Percentiles rank a stretch among this genome's conserved stretches.
phyloP scores from a whole-genome alignment of 2,113 vertebrate genomes.

The Nothocercus julius region DNA sequence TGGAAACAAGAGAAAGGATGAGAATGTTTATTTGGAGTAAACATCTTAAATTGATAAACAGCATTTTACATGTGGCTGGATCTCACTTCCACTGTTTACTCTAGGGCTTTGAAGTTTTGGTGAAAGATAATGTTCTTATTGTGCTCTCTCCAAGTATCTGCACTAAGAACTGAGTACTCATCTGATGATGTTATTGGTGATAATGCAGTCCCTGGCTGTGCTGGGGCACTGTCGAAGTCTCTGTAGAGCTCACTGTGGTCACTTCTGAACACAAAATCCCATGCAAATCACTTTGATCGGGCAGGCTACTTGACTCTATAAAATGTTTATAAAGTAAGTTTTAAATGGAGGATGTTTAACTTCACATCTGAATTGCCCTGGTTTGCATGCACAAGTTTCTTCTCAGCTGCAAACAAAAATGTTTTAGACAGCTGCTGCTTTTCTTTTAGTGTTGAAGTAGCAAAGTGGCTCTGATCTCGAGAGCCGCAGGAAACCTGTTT shows the following conservation, averaged over 20 bases:
- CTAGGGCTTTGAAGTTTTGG: neutral
- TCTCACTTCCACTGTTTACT: neutral
- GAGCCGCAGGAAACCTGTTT: neutral
- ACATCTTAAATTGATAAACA: neutral
- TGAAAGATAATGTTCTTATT: neutral
- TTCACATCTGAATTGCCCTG: neutral
- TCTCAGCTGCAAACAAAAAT: neutral
- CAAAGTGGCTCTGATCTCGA: neutral
- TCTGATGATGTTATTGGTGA: neutral
- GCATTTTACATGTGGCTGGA: neutral
- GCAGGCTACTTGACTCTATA: neutral
- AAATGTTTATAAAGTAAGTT: constrained; percentile 11
- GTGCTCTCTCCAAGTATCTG: neutral
- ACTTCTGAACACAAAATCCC: neutral
- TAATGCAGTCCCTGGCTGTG: neutral
- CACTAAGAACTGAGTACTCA: neutral
- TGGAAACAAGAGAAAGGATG: neutral
- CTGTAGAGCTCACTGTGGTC: neutral
- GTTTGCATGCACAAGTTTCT: neutral
- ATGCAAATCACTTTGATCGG: neutral
- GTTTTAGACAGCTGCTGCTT: neutral
- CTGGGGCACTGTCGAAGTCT: neutral
- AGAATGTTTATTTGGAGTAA: neutral
- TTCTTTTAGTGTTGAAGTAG: neutral
- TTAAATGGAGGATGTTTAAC: neutral